These are phyloP conservation scores for Drosophila crucigera DNA, from an alignment of 2,888 invertebrate genomes.

Conservation along the genomic window DNA sequence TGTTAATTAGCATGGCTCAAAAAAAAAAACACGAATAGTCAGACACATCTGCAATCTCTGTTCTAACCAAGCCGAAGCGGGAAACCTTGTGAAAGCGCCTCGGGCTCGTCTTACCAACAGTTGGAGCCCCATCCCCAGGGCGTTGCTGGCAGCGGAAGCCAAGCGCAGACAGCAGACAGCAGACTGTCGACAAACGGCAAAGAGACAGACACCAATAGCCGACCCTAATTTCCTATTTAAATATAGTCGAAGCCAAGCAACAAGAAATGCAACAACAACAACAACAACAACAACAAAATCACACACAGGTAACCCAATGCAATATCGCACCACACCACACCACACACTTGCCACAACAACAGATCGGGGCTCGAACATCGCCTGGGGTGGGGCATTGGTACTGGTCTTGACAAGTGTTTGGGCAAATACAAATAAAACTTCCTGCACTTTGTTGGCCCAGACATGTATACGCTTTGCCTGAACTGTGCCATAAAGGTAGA, in stretches of 20 bases:
- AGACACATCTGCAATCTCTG: conserved; percentile 21
- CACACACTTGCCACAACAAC: conserved; percentile 1
- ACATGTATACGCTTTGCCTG: conserved; percentile 26
- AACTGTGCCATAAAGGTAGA: conserved; percentile 21
- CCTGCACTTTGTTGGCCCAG: conserved; percentile 44
- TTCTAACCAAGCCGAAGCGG: conserved; percentile 42
- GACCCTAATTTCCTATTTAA: conserved; percentile 74
- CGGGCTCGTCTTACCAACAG: conserved; percentile 39
- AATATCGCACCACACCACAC: conserved; percentile 38
- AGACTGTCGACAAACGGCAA: conserved; percentile 3
- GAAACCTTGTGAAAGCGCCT: conserved; percentile 65
- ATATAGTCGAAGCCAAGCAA: conserved; percentile 55
- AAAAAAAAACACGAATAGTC: conserved; percentile 17
- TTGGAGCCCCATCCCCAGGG: conserved; percentile 18
- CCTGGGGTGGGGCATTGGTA: not conserved
- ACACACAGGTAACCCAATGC: conserved; percentile 57
- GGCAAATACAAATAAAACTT: conserved; percentile 59
- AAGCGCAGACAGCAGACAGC: conserved; percentile 30
- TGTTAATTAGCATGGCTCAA: conserved; percentile 57
- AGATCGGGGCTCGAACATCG: not conserved
- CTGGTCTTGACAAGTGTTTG: conserved; percentile 53
- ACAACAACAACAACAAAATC: conserved; percentile 7
- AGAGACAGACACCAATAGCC: conserved; percentile 31
- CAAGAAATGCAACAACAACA: conserved; percentile 37
- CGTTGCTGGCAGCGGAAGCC: conserved; percentile 55